Conservation (phyloP, 2,888 invertebrate species). For the Drosophila subsilvestris region DNA sequence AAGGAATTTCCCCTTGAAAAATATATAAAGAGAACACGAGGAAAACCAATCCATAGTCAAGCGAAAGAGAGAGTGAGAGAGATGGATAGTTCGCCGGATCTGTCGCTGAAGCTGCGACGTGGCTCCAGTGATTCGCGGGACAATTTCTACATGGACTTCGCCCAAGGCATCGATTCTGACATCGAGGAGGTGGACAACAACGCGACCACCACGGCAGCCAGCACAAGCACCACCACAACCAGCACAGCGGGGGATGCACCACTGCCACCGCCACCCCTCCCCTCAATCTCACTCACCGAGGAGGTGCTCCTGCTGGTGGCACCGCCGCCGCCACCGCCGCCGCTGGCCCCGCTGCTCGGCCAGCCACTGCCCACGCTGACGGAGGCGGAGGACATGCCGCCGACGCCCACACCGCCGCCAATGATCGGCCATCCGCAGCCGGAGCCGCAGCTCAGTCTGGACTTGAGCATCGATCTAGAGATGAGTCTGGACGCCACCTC, state of each 20-base stretch:
- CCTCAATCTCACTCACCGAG: constrained; percentile 55
- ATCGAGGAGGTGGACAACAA: constrained; percentile 93
- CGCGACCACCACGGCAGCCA: constrained; percentile 78
- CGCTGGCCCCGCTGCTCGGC: constrained; percentile 59
- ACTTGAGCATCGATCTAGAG: constrained; percentile 23
- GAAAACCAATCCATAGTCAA: neutral
- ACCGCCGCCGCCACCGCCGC: constrained; percentile 63
- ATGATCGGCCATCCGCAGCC: constrained; percentile 6
- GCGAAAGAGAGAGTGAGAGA: constrained; percentile 6
- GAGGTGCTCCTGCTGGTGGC: constrained; percentile 61
- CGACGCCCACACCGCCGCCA: constrained; percentile 78
- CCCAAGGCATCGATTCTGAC: constrained; percentile 95
- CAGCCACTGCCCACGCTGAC: constrained; percentile 77
- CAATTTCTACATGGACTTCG: constrained; percentile 96
- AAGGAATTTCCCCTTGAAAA: constrained; percentile 38
- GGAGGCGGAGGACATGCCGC: constrained; percentile 81
- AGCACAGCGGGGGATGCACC: constrained; percentile 38
- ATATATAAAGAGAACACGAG: neutral
- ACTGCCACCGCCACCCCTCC: constrained; percentile 58
- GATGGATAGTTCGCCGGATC: constrained; percentile 92
- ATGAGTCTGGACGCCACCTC: constrained; percentile 52
- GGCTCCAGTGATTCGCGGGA: constrained; percentile 94
- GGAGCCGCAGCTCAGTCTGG: neutral
- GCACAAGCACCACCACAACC: constrained; percentile 32
- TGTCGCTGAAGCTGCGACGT: constrained; percentile 92